Base-by-base conservation (phyloP, 1,140 invertebrate species). In the Rhyzopertha dominica region DNA sequence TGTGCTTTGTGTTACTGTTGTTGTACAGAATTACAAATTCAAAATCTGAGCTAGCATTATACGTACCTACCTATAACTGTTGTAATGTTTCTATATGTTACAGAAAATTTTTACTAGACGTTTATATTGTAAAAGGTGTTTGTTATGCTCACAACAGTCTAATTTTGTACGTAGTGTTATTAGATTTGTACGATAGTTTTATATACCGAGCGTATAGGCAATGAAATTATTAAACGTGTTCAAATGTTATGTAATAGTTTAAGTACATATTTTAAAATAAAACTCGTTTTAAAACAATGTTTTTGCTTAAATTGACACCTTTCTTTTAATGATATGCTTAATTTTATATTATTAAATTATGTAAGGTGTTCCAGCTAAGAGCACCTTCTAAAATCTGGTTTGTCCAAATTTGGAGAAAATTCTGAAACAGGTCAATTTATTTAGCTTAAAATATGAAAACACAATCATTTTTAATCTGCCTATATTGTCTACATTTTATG, bases 101-200 rank as follows among this genome's bases (percentile, higher is more conserved):
- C n/a, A n/a, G n/a, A n/a, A n/a, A n/a, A n/a, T n/a, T n/a, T n/a
- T n/a, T n/a, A n/a, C n/a, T n/a, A n/a, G n/a, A n/a, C n/a, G n/a
- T n/a, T n/a, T n/a, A n/a, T n/a, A n/a, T n/a, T 50, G 48, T 50
- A 50, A 40, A 37, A 39, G 9, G 49, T 45, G 48, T 51, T 53
- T 50, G 47, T 58, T 56, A 53, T 43, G 53, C 56, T 55, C 55
- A 58, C 52, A 43, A 51, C 53, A 58, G 53, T 58, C 53, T 58
- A 58, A 58, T 58, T 58, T 58, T 58, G 43, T 58, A 58, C 50
- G 53, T 58, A 58, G 56, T 49, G n/a, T 23, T 26, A 29, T 17
- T 47, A 47, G 45, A 42, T 47, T 47, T 47, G 29, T 47, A 43
- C 40, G 36, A 40, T 58, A 54, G 52, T 55, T 58, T 58, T 58